Conservation (phyloP, 2,888 invertebrate species). For the Mythimna impura region DNA sequence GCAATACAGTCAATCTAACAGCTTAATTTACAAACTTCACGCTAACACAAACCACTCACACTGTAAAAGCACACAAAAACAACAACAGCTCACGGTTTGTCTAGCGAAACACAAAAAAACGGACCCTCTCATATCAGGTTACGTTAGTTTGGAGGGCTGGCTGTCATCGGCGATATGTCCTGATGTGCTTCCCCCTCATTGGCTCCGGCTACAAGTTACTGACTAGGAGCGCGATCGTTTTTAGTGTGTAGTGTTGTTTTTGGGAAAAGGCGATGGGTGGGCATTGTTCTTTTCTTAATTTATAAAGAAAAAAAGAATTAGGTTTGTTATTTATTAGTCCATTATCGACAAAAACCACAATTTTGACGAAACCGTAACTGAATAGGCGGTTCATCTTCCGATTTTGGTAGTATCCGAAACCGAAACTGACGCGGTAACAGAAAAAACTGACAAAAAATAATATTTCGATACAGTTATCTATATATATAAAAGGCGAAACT, state of each 20-base stretch:
- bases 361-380: no score
- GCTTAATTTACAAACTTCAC: not conserved
- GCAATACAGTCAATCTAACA: not conserved
- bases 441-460: no score
- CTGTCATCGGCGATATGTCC: constrained; percentile 71
- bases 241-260: constrained; percentile 4
- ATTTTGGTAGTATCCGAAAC: no score
- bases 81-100: constrained; percentile 33
- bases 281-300: constrained; percentile 1
- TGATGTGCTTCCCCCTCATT: constrained; percentile 62
- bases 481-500: no score
- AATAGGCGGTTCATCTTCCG: no score
- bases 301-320: no score
- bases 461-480: no score
- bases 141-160: constrained; percentile 65
- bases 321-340: no score
- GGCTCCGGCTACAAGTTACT: constrained; percentile 19
- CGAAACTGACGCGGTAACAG: no score
- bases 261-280: constrained; percentile 9
- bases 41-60: not conserved
- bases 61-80: constrained; percentile 41
- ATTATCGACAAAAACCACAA: no score
- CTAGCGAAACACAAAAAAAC: constrained; percentile 46
- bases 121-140: constrained; percentile 66
- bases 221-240: constrained; percentile 1